Conservation (phyloP, 92 coral and sea anemone genomes). For the Umimayanthus kanabou region DNA sequence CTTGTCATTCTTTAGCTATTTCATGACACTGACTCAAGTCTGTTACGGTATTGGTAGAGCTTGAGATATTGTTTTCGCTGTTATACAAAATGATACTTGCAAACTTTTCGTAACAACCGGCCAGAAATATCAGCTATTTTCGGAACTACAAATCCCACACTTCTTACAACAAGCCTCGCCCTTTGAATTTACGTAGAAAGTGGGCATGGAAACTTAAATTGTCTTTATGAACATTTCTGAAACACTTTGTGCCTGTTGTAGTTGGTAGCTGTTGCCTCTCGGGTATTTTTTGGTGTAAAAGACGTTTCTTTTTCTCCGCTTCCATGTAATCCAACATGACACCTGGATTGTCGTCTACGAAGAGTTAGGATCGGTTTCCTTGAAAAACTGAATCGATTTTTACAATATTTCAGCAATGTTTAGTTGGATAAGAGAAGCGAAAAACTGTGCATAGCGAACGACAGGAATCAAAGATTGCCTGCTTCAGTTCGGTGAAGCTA, state of each 20-base stretch:
- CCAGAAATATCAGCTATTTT: background rate
- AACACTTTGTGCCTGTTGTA: background rate
- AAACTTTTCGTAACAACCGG: background rate
- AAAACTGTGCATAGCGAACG: background rate
- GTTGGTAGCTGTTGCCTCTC: background rate
- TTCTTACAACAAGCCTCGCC: background rate
- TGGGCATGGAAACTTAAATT: background rate
- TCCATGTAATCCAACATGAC: background rate
- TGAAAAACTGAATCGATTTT: background rate
- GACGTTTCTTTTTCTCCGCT: too few relatives aligned
- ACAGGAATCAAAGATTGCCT: background rate
- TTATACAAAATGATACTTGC: too few relatives aligned
- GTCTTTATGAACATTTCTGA: background rate
- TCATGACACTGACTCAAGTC: background rate
- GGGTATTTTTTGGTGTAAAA: too few relatives aligned
- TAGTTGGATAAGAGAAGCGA: background rate
- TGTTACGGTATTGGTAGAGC: too few relatives aligned
- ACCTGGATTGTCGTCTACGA: background rate
- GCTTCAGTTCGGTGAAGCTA: background rate
- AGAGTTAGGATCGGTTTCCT: background rate
- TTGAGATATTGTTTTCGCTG: too few relatives aligned
- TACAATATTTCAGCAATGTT: too few relatives aligned
- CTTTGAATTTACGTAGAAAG: constrained; percentile 2
- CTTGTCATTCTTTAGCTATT: background rate
- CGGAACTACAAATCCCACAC: background rate